Conservation (phyloP, 2,113 vertebrate species). For the Macroglossus sobrinus region DNA sequence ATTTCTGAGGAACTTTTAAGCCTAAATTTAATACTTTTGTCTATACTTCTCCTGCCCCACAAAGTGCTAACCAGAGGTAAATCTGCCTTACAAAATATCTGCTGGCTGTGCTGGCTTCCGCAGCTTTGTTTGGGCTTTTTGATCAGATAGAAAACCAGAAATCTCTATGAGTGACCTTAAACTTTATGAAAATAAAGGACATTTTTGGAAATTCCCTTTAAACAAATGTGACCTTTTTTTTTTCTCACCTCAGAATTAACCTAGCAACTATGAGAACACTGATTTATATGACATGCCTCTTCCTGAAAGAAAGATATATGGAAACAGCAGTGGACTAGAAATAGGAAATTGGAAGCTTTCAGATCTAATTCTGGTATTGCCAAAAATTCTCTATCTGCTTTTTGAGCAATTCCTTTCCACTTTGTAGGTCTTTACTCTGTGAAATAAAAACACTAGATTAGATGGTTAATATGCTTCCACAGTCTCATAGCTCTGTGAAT, state of each 20-base stretch:
- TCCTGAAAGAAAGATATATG: neutral
- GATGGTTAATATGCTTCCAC: neutral
- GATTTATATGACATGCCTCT: neutral
- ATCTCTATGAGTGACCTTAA: conserved; percentile 51
- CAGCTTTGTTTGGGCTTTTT: conserved; percentile 57
- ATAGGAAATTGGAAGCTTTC: neutral
- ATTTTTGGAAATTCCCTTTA: conserved; percentile 68
- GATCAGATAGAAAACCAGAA: conserved; percentile 66
- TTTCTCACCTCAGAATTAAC: conserved; percentile 21
- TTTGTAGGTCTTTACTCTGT: neutral
- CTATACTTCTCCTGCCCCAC: conserved; percentile 47
- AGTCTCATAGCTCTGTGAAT: neutral
- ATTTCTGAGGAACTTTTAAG: conserved; percentile 72
- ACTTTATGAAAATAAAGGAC: conserved; percentile 62
- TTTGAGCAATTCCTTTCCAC: neutral
- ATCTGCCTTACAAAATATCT: conserved; percentile 56
- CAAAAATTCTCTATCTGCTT: neutral
- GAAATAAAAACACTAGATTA: conserved; percentile 5
- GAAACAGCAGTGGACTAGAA: neutral
- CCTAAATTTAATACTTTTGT: conserved; percentile 69
- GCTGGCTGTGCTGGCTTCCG: conserved; percentile 54
- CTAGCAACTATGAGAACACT: neutral
- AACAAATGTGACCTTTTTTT: conserved; percentile 22
- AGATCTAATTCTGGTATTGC: neutral
- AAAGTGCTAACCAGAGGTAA: conserved; percentile 67